These are phyloP conservation scores for Eufriesea mexicana DNA, from an alignment of 1,140 invertebrate species.

Conservation along the genomic window DNA sequence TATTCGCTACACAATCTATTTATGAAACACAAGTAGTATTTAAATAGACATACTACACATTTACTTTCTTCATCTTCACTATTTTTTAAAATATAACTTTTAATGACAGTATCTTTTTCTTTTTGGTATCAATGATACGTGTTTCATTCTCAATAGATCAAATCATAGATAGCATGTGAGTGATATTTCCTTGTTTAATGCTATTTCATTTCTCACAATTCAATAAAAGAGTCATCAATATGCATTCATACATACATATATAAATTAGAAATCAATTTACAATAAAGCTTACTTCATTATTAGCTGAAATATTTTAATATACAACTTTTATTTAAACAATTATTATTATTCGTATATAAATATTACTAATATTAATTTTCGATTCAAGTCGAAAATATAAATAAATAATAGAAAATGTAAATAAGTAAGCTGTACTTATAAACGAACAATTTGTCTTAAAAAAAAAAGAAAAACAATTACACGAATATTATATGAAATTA, in stretches of 20 bases:
- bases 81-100: neutral
- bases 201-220: neutral
- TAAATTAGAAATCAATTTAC: neutral
- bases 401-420: too few species aligned
- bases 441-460: too few species aligned
- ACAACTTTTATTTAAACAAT: too few species aligned
- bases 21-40: neutral
- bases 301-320: too few species aligned
- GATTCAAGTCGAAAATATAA: too few species aligned
- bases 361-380: too few species aligned
- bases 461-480: neutral
- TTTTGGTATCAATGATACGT: neutral
- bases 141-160: neutral
- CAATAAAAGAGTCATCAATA: neutral
- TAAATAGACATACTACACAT: neutral
- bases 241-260: neutral
- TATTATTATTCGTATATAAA: too few species aligned
- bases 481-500: neutral
- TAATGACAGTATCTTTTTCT: neutral
- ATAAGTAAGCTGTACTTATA: too few species aligned
- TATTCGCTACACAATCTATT: conserved; percentile 22
- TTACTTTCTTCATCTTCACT: neutral
- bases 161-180: neutral
- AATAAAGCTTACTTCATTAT: too few species aligned
- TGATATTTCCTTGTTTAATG: neutral